Base-by-base conservation (phyloP, 1,140 invertebrate species). In the Watersipora subatra region DNA sequence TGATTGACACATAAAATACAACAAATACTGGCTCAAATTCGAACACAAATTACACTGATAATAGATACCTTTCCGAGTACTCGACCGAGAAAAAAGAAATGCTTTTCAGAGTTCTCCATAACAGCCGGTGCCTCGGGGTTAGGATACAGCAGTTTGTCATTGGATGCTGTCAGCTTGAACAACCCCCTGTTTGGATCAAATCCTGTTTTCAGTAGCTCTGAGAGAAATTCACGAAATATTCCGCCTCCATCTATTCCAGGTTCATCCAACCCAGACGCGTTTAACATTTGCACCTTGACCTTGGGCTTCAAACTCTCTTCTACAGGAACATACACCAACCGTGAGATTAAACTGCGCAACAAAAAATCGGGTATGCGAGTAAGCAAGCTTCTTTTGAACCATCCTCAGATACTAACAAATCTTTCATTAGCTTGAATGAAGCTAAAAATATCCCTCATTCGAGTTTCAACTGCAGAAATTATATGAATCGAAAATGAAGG, bases 181-280 rank as follows among this genome's bases (percentile, higher is more conserved):
- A 97, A 90, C 0, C 94, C 95, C 55, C 93, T 84, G 76, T 97
- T 97, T 0, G 95, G 94, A 83, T 99, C 93, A 78, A 97, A 97
- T 0, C 91, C 90, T 0, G 93, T 94, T 79, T 93, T 94, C 2
- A 97, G 79, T 2, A 97, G 81, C 58, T 78, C 73, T 17, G 74
- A 71, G 17, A 82, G 67, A 69, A 82, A 81, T 78, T 97, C 94
- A 55, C 94, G 83, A 67, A 84, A 85, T 69, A 97, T 89, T 1
- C 96, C 86, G 17, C 92, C 93, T 19, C 94, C 94, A 80, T 98
- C 95, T 2, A 98, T 91, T 0, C 95, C 95, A 0, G 91, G 92
- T 77, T 98, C 95, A 71, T 94, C 89, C 15, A 80, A 61, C 0
- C 93, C 94, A 15, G 88, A 88, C 26, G 86, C 86, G 73, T 95